Base-by-base conservation (phyloP, 2,113 vertebrate species). In the Caretta caretta region DNA sequence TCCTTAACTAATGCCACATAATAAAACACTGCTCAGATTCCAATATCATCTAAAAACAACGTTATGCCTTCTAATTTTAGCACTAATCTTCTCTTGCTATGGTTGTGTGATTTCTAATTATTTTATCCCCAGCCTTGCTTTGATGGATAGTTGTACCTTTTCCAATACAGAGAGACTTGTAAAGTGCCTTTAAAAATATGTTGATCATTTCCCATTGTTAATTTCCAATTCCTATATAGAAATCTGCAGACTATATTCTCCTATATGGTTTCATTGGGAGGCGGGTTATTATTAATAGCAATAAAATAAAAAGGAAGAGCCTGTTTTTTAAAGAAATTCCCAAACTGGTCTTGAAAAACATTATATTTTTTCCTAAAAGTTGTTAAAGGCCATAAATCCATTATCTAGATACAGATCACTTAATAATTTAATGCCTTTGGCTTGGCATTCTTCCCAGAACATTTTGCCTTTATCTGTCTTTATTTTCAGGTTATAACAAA, bases 71-170 rank as follows among this genome's bases (percentile, higher is more conserved):
- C 98, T 98, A 97, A 98, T 98, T 98, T 98, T 97, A 98, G 97
- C 93, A 65, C 94, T 97, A 96, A 98, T 97, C 97, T 98, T 97
- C 97, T 84, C 93, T 93, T 94, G 98, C 96, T 96, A 98, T 97
- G 98, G 97, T 95, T 98, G 97, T 96, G 85, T 98, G 98, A 94
- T 97, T 98, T 98, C 98, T 98, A 98, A 98, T 98, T 98, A 98
- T 98, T 98, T 98, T 98, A 98, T 98, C 97, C 97, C 97, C 96
- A 97, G 97, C 96, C 82, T 94, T 93, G 96, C 96, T 93, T 94
- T 98, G 98, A 98, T 92, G 80, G 97, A 98, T 98, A 97, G 97
- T 97, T 97, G 96, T 87, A 98, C 94, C 88, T 96, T 98, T 96
- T 96, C 97, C 97, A 98, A 94, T 88, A 95, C 92, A 82, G 56